A percentile compares a stretch with the other conserved stretches of the same genome.
These are phyloP conservation scores for Prionailurus bengalensis DNA, from an alignment of 2,113 vertebrate genomes.

Conservation along the genomic window DNA sequence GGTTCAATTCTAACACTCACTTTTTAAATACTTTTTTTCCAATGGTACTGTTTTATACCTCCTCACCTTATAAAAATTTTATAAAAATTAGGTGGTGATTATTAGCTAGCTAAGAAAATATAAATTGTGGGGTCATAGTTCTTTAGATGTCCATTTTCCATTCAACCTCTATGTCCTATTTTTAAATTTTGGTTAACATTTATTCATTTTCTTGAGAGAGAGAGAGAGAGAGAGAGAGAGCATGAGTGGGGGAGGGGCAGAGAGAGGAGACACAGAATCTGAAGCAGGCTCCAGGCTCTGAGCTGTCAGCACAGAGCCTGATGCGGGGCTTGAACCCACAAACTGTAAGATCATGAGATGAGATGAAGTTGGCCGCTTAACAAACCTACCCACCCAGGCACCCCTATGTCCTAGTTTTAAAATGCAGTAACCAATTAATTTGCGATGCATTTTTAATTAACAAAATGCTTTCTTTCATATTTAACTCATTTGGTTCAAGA, in stretches of 20 bases:
- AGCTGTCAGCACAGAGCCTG: no score
- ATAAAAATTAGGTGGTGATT: conserved; percentile 39
- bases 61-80: background rate
- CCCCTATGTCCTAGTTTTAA: conserved; percentile 47
- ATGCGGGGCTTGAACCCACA: no score
- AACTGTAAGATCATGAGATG: no score
- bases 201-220: no score
- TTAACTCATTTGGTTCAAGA: conserved; percentile 21
- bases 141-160: conserved; percentile 33
- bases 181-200: background rate
- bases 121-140: background rate
- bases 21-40: conserved; percentile 44
- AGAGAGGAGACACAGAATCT: no score
- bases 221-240: no score
- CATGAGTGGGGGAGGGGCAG: no score
- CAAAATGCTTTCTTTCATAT: conserved; percentile 29
- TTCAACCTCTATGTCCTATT: conserved; percentile 27
- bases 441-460: conserved; percentile 53
- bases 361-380: no score
- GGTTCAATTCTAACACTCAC: conserved; percentile 29
- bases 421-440: conserved; percentile 40
- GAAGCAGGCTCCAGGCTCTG: no score
- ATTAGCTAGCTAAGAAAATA: conserved; percentile 59
- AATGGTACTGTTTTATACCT: background rate
- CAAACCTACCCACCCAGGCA: background rate